These are phyloP conservation scores for Catostylus mosaicus DNA, from an alignment of 30 jellyfish, hydroid and myxozoan species.

Conservation along the genomic window DNA sequence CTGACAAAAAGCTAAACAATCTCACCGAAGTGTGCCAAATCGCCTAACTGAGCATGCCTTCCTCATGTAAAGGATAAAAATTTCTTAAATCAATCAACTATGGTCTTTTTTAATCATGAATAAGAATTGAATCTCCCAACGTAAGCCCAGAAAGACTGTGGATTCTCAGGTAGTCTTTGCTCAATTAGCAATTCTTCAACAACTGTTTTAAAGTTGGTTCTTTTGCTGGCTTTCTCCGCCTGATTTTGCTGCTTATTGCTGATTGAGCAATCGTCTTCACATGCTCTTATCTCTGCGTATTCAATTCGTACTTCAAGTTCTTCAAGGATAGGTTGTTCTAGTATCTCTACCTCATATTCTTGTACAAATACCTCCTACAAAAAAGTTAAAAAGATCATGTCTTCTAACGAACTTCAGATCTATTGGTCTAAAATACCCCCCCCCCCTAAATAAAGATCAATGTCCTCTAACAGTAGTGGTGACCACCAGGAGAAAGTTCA, in stretches of 20 bases:
- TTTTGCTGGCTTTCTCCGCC: background rate
- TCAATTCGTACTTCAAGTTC: slow-evolving; percentile 45
- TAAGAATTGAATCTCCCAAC: background rate
- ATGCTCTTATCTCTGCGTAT: slow-evolving; percentile 30
- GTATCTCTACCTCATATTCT: slow-evolving; percentile 36
- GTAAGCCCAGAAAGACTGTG: slow-evolving; percentile 2
- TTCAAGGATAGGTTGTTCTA: slow-evolving; percentile 54
- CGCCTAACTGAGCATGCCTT: too few species aligned
- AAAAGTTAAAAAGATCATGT: background rate
- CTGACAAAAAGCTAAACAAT: too few species aligned
- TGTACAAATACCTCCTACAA: slow-evolving; percentile 5
- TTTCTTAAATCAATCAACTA: too few species aligned
- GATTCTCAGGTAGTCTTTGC: background rate
- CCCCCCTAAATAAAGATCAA: too few species aligned
- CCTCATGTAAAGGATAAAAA: too few species aligned
- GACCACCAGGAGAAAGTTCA: too few species aligned
- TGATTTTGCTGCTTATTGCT: background rate
- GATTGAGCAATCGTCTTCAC: slow-evolving; percentile 11
- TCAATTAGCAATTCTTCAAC: slow-evolving; percentile 7
- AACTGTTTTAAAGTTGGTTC: background rate
- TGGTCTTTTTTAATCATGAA: background rate
- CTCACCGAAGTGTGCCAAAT: too few species aligned
- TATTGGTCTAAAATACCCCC: too few species aligned
- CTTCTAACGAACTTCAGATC: too few species aligned
- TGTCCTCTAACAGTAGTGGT: too few species aligned